Evolutionary conservation across 2,797 vertebrate genomes (phyloP), one percentile per base, ranked within the genome.

Genomic region (Girardinus metallicus): DNA sequence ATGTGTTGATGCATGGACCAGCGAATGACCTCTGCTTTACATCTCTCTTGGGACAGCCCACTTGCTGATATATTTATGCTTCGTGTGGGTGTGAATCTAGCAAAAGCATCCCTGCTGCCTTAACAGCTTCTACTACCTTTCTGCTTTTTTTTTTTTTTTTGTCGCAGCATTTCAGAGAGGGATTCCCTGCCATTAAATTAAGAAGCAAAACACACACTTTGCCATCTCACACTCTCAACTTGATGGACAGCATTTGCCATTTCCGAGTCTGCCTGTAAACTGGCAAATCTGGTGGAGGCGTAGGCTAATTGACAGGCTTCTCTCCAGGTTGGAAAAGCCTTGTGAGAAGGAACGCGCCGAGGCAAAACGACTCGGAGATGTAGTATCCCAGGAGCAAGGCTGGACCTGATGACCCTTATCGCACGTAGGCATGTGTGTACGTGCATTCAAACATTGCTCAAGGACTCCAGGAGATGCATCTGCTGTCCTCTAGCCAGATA

Each of bases 301-400:
- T 51, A 80, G 55, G 79, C 78, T 80, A 90, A 92, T 84, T 85
- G 89, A 94, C 86, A 90, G 86, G 88, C 84, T 84, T 49, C 71
- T 77, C 83, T 88, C 83, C 84, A 83, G 66, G 66, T 66, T 77
- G 85, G 90, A 85, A 86, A 90, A 90, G 72, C 83, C 90, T 91
- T 87, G 91, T 10, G 46, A 74, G 85, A 79, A 84, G 76, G 83
- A 89, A 88, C 83, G 84, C 53, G 84, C 86, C 86, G 88, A 92
- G 93, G 86, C 92, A 91, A 89, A 93, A 88, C 82, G 85, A 83
- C 80, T 88, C 87, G 39, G 77, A 91, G 91, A 89, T 91, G 87
- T 88, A 89, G 80, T 85, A 44, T 64, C 76, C 85, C 51, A 43
- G 83, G 81, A 83, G 88, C 75, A 74, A 16, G 18, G 60, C 64